Base-by-base conservation (phyloP, 2,113 vertebrate genomes). In the Oceanodroma tethys region DNA sequence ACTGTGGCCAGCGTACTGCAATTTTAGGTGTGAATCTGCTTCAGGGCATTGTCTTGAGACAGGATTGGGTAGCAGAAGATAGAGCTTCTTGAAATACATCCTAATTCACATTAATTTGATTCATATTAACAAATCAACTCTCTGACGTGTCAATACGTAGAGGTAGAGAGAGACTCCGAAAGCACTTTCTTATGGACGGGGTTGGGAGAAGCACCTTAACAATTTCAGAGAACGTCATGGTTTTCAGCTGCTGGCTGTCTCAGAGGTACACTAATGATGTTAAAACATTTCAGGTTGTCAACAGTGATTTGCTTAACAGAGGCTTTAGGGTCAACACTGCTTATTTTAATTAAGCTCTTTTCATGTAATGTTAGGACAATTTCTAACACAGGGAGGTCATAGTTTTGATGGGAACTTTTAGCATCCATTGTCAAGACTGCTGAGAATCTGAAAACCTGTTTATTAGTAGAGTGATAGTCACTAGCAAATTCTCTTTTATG, bases 331-430 rank as follows among this genome's bases (percentile, higher is more conserved):
- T 90, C 86, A 95, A 34, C 42, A 43, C 15, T 71, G 52, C 45
- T 79, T 89, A 66, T 89, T 94, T 58, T 87, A 96, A 91, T 95
- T 68, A 72, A 84, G 8, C 42, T 80, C 70, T 80, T 90, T 56
- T 36, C 26, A 13, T n/a, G 60, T 83, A 45, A 58, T 42, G 36
- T 84, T 73, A 81, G 40, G 30, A 90, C 43, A 70, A 36, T 60
- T 84, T 67, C n/a, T 79, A 56, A 71, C 68, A 84, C 19, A 30
- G 17, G 4, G 23, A 83, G 55, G 47, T 78, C 55, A 40, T 32
- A 8, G 32, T 72, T 84, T 38, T 76, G 65, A 75, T 65, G 34
- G 22, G 65, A 92, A 87, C 23, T 68, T 90, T 48, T 27, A 75
- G 40, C 3, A 9, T n/a, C 40, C n/a, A 6, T 76, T 74, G 43